These are phyloP conservation scores for Ptilorrhoa leucosticta DNA, from an alignment of 2,113 vertebrate genomes.

Conservation along the genomic window DNA sequence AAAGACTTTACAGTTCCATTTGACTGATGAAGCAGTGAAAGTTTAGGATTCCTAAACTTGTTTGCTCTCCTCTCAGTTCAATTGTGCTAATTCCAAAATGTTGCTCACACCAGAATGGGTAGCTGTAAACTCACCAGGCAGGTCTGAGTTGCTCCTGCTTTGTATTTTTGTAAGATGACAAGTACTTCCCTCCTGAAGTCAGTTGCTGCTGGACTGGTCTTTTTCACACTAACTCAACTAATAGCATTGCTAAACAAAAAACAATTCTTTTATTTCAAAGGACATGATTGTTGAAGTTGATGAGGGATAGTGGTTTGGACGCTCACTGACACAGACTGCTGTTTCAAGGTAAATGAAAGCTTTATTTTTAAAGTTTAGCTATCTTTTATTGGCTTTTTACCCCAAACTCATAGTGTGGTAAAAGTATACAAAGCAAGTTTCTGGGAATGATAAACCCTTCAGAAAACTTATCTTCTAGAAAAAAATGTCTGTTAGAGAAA, in stretches of 20 bases:
- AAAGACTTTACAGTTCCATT: neutral
- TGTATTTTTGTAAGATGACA: neutral
- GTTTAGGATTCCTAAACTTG: neutral
- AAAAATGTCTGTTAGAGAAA: neutral
- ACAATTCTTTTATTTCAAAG: neutral
- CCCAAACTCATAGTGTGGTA: neutral
- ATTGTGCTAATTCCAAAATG: neutral
- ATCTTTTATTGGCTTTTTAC: neutral
- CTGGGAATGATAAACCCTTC: neutral
- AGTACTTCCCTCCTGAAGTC: neutral
- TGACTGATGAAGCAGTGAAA: neutral
- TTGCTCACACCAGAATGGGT: neutral
- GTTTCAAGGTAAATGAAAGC: neutral
- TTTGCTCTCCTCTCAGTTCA: neutral
- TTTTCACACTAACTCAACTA: neutral
- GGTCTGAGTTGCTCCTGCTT: neutral
- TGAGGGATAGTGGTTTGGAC: neutral
- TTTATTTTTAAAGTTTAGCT: neutral
- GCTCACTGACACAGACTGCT: neutral
- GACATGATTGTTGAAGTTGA: neutral
- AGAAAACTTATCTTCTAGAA: neutral
- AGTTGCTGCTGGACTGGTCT: neutral
- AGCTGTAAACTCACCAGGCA: neutral
- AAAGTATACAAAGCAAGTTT: neutral
- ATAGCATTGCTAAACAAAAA: neutral